Percentiles rank a stretch among this genome's conserved stretches.
Conservation (phyloP, 2,797 vertebrate species). For the Arctocebus calabarensis region DNA sequence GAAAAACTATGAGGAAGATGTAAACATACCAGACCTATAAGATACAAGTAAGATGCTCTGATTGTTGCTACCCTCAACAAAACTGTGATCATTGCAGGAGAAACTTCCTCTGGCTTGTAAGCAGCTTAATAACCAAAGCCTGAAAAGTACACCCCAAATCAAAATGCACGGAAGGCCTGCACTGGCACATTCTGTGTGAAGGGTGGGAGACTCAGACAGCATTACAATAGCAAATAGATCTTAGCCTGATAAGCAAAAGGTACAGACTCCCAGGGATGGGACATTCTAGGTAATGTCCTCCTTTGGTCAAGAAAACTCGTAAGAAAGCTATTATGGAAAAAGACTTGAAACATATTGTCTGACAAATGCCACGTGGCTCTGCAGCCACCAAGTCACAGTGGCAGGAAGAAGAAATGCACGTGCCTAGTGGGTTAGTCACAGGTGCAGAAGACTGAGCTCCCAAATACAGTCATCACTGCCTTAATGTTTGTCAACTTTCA, state of each 20-base stretch:
- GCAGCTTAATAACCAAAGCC: slow-evolving; percentile 78
- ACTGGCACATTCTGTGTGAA: slow-evolving; percentile 70
- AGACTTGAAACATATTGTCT: slow-evolving; percentile 70
- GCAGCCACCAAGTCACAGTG: slow-evolving; percentile 71
- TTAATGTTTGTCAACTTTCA: background rate
- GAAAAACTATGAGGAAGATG: background rate
- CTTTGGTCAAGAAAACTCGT: slow-evolving; percentile 69
- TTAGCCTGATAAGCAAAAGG: slow-evolving; percentile 77
- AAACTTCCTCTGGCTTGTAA: slow-evolving; percentile 66
- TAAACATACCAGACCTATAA: slow-evolving; percentile 38
- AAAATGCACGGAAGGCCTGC: slow-evolving; percentile 69
- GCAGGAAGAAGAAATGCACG: slow-evolving; percentile 29
- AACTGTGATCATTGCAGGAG: slow-evolving; percentile 64
- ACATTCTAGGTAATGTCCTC: slow-evolving; percentile 71
- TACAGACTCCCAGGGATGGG: slow-evolving; percentile 72
- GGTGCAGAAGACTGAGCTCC: background rate
- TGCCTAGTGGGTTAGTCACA: background rate
- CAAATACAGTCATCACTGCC: background rate
- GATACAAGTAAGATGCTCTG: slow-evolving; percentile 53
- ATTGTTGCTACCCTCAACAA: slow-evolving; percentile 69
- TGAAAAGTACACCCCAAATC: slow-evolving; percentile 73
- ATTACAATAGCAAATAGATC: slow-evolving; percentile 72
- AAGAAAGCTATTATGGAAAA: slow-evolving; percentile 78
- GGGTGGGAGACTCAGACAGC: slow-evolving; percentile 75
- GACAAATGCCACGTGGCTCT: slow-evolving; percentile 65